phyloP scores from a whole-genome alignment of 1,140 invertebrate genomes.

The Platorchestia sp. region DNA sequence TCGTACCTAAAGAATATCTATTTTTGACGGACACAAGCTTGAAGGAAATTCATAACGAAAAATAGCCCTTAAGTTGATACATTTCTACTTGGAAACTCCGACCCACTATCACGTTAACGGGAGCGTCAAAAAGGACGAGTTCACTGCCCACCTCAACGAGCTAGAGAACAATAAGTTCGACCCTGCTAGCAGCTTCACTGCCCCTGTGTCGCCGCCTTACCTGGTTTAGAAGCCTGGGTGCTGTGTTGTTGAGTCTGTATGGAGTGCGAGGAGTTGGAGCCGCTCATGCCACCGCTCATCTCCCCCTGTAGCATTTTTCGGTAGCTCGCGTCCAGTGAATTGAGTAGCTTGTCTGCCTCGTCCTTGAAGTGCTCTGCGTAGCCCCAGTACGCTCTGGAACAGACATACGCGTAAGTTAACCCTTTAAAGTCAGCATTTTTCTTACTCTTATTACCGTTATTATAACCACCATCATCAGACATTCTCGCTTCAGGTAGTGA shows the following conservation, averaged over 20 bases:
- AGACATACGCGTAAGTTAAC: background rate
- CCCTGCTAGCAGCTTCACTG: too few species aligned
- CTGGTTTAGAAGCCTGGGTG: constrained; percentile 59
- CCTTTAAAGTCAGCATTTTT: too few species aligned
- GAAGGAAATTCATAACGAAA: background rate
- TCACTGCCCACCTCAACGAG: background rate
- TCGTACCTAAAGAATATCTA: background rate
- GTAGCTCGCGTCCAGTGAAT: constrained; percentile 85
- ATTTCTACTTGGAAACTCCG: background rate
- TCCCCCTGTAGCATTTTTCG: constrained; percentile 83
- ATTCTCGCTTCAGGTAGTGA: too few species aligned
- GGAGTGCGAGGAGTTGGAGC: constrained; percentile 68
- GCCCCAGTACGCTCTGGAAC: constrained; percentile 85
- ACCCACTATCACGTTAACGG: too few species aligned
- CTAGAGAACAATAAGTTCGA: too few species aligned
- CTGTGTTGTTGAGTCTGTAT: constrained; percentile 56
- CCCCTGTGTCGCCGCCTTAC: background rate
- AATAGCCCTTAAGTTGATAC: background rate
- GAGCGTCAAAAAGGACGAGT: background rate
- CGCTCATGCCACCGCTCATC: constrained; percentile 72
- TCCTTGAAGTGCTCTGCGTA: constrained; percentile 93
- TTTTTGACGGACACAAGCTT: background rate
- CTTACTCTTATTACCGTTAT: too few species aligned
- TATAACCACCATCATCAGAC: too few species aligned
- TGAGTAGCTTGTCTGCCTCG: constrained; percentile 87